Evolutionary conservation across 2,888 invertebrate genomes (phyloP).

Genomic region (Harpagoxenus sublaevis): DNA sequence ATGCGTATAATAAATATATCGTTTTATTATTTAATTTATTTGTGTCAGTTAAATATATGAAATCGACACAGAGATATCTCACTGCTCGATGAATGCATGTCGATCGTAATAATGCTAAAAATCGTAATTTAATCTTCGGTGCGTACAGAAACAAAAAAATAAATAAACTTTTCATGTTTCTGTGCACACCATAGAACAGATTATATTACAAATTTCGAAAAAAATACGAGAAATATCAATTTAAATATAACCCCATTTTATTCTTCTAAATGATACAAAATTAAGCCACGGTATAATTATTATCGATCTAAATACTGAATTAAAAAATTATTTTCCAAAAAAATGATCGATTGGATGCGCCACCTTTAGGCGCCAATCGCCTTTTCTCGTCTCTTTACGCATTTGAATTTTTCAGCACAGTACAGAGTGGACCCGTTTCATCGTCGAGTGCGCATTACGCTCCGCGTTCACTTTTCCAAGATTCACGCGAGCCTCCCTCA

Average conservation of each 20-base stretch:
- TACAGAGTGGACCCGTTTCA: not conserved
- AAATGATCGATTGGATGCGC: not conserved
- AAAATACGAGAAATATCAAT: not conserved
- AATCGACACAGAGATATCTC: too few relatives aligned
- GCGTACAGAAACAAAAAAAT: too few relatives aligned
- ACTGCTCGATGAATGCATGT: too few relatives aligned
- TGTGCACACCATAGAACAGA: too few relatives aligned
- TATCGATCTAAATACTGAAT: not conserved
- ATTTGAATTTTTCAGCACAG: not conserved
- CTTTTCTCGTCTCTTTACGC: not conserved
- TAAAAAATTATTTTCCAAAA: not conserved
- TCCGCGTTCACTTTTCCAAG: not conserved
- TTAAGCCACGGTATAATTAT: not conserved
- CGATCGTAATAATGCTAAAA: too few relatives aligned
- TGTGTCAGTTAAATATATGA: too few relatives aligned
- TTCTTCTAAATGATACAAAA: not conserved
- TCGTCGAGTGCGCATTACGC: not conserved
- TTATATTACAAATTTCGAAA: too few relatives aligned
- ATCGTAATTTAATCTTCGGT: too few relatives aligned
- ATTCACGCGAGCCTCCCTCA: not conserved
- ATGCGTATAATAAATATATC: too few relatives aligned
- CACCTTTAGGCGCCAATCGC: not conserved
- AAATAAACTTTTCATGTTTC: too few relatives aligned
- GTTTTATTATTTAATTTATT: too few relatives aligned
- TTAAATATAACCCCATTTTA: not conserved